Percentiles rank a stretch among this genome's conserved stretches.
These are phyloP conservation scores for Perizoma affinitatum DNA, from an alignment of 2,888 invertebrate genomes.

Conservation along the genomic window DNA sequence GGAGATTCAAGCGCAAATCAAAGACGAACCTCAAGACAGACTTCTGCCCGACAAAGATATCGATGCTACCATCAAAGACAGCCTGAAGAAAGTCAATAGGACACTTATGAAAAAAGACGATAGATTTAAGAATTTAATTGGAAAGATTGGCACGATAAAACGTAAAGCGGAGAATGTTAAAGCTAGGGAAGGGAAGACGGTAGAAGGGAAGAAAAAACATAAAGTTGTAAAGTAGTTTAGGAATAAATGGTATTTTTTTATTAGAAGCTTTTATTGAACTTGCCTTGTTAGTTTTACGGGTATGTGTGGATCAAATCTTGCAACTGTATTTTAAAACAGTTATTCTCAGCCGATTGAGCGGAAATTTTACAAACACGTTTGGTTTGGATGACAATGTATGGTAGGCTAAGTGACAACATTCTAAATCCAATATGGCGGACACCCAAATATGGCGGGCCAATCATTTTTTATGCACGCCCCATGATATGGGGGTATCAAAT, in stretches of 20 bases:
- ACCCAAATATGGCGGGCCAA: no score
- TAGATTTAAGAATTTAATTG: conserved; percentile 75
- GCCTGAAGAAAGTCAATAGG: conserved; percentile 71
- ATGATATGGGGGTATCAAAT: no score
- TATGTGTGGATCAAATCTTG: no score
- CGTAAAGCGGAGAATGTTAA: conserved; percentile 68
- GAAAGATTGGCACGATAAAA: conserved; percentile 74
- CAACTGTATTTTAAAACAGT: no score
- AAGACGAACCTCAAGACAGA: conserved; percentile 47
- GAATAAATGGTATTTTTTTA: neutral
- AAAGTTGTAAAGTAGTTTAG: conserved; percentile 21
- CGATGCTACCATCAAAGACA: conserved; percentile 64
- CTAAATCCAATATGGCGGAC: no score
- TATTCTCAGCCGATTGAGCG: no score
- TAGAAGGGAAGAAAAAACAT: conserved; percentile 51
- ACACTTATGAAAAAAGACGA: conserved; percentile 77
- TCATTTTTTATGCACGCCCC: no score
- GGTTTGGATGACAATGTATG: no score
- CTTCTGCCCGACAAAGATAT: conserved; percentile 56
- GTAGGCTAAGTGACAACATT: no score
- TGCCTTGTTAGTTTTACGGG: no score
- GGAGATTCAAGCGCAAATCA: conserved; percentile 62
- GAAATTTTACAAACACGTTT: no score
- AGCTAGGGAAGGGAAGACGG: conserved; percentile 33
- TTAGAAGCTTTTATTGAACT: no score